Conservation (phyloP, 2,113 vertebrate species). For the Leuciscus idus region DNA sequence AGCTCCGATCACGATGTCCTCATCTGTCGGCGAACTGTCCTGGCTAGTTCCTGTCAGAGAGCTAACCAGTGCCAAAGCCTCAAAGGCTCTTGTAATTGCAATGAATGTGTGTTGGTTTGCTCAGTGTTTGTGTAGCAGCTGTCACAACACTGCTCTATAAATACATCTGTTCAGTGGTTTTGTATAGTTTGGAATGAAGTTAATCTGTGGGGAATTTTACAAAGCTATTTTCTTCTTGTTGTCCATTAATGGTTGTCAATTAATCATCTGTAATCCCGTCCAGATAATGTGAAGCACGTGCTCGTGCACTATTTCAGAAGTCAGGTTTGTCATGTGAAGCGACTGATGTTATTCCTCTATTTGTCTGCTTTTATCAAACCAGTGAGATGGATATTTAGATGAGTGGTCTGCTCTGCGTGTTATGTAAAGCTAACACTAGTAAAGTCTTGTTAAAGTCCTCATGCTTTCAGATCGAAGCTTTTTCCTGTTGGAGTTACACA, state of each 20-base stretch:
- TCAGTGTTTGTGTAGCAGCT: background rate
- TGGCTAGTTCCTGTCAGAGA: too few species aligned
- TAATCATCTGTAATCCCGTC: background rate
- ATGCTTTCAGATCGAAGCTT: conserved; percentile 17
- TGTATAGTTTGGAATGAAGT: background rate
- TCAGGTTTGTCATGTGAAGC: background rate
- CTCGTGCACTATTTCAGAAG: too few species aligned
- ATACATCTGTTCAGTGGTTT: background rate
- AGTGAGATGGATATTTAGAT: background rate
- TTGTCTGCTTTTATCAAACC: background rate
- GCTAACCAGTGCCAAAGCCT: too few species aligned
- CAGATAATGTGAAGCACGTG: background rate
- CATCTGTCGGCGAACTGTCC: too few species aligned
- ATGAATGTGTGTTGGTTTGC: background rate
- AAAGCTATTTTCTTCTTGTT: background rate
- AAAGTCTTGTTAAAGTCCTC: conserved; percentile 8
- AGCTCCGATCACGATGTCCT: too few species aligned
- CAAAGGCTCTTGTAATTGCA: background rate
- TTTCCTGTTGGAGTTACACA: conserved; percentile 37
- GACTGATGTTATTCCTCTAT: background rate
- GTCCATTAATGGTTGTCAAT: background rate
- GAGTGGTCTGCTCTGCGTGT: background rate
- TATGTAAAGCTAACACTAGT: background rate
- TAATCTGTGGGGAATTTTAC: background rate
- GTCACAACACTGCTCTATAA: background rate